Conservation (phyloP, 2,888 invertebrate species). For the Cactoblastis cactorum region DNA sequence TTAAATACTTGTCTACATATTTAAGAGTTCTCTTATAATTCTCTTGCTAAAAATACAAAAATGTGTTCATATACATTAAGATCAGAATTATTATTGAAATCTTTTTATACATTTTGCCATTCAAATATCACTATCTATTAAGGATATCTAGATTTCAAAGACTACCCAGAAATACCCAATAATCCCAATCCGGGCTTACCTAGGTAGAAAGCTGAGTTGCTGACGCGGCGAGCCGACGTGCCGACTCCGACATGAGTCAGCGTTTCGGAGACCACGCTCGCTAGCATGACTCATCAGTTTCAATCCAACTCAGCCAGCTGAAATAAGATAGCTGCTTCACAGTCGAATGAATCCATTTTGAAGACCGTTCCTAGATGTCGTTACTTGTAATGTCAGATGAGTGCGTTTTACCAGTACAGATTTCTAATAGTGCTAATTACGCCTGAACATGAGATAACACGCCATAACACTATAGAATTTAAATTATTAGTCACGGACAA, state of each 20-base stretch:
- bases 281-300: slow-evolving; percentile 60
- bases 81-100: no score
- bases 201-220: slow-evolving; percentile 29
- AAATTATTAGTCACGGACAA: no score
- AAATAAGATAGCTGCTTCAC: slow-evolving; percentile 73
- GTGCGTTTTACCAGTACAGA: slow-evolving; percentile 14
- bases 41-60: no score
- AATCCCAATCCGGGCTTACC: not conserved
- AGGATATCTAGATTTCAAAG: no score
- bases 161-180: not conserved
- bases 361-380: slow-evolving; percentile 50
- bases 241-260: slow-evolving; percentile 60
- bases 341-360: slow-evolving; percentile 59
- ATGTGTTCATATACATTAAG: no score
- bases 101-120: no score
- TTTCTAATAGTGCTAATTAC: slow-evolving; percentile 18
- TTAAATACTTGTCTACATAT: no score
- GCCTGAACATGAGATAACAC: slow-evolving; percentile 23
- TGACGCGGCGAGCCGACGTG: slow-evolving; percentile 46
- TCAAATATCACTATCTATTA: no score
- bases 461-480: no score
- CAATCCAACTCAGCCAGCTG: slow-evolving; percentile 51
- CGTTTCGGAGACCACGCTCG: slow-evolving; percentile 35
- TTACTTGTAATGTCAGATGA: slow-evolving; percentile 38
- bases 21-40: no score